Conservation (phyloP, 2,888 invertebrate genomes). For the Drosophila gaucha region DNA sequence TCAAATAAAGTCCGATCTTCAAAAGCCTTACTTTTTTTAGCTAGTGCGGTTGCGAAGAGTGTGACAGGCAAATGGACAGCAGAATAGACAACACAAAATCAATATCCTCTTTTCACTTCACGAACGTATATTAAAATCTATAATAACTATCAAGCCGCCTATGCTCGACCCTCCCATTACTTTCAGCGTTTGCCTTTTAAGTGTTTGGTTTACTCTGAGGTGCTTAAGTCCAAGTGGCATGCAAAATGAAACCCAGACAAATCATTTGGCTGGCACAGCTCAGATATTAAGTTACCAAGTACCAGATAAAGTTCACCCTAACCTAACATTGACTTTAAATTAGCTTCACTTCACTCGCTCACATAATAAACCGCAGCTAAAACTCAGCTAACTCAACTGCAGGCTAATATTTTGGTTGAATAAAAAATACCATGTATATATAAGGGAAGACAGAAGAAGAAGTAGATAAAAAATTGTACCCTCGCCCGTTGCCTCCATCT, state of each 20-base stretch:
- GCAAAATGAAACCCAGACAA: slow-evolving; percentile 8
- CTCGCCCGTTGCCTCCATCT: slow-evolving; percentile 2
- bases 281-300: slow-evolving; percentile 14
- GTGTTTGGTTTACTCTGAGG: too few species aligned
- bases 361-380: slow-evolving; percentile 65
- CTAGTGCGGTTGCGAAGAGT: too few species aligned
- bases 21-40: too few species aligned
- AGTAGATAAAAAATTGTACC: slow-evolving; percentile 21
- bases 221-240: slow-evolving; percentile 11
- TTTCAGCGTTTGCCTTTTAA: slow-evolving; percentile 18
- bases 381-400: slow-evolving; percentile 34
- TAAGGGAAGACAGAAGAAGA: not conserved
- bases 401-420: slow-evolving; percentile 39
- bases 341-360: slow-evolving; percentile 67
- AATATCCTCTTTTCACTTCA: too few species aligned
- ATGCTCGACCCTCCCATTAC: slow-evolving; percentile 1
- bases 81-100: too few species aligned
- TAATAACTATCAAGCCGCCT: not conserved
- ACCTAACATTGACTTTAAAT: slow-evolving; percentile 69
- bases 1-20: too few species aligned
- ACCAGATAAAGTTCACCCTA: slow-evolving; percentile 27
- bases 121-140: not conserved
- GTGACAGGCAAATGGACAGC: too few species aligned
- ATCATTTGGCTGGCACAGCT: slow-evolving; percentile 5
- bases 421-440: not conserved